Conservation (phyloP, 2,797 vertebrate species). For the Podargus strigoides region DNA sequence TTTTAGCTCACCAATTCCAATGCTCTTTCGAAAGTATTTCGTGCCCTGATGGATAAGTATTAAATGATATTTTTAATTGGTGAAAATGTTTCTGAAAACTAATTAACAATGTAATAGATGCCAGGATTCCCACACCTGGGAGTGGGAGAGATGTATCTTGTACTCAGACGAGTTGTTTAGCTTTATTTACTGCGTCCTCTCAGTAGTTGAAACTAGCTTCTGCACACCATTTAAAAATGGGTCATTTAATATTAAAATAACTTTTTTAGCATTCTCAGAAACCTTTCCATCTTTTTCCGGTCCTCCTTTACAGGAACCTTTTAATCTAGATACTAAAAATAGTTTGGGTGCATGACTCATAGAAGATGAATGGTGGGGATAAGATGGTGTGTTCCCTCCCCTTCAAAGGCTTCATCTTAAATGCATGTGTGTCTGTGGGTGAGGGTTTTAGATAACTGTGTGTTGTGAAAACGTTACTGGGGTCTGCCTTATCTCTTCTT, state of each 20-base stretch:
- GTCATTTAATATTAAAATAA: not conserved
- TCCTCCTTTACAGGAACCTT: not conserved
- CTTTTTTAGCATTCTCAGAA: not conserved
- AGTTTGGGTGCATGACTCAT: not conserved
- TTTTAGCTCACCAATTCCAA: not conserved
- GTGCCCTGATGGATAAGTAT: slow-evolving; percentile 50
- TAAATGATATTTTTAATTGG: slow-evolving; percentile 48
- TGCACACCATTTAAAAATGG: not conserved
- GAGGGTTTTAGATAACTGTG: not conserved
- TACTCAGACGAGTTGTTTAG: not conserved
- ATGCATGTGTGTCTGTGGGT: not conserved
- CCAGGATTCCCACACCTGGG: not conserved
- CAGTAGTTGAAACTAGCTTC: not conserved
- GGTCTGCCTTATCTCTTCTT: not conserved
- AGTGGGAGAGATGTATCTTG: not conserved
- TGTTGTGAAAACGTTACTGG: not conserved
- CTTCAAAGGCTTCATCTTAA: not conserved
- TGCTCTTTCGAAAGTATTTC: slow-evolving; percentile 21
- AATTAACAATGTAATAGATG: slow-evolving; percentile 30
- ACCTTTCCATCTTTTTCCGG: not conserved
- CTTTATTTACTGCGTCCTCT: not conserved
- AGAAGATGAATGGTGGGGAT: not conserved
- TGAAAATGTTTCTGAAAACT: slow-evolving; percentile 46
- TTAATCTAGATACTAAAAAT: slow-evolving; percentile 1
- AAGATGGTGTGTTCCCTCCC: not conserved